Evolutionary conservation across 1,140 invertebrate species (phyloP).

Genomic region (Pogonomyrmex californicus): DNA sequence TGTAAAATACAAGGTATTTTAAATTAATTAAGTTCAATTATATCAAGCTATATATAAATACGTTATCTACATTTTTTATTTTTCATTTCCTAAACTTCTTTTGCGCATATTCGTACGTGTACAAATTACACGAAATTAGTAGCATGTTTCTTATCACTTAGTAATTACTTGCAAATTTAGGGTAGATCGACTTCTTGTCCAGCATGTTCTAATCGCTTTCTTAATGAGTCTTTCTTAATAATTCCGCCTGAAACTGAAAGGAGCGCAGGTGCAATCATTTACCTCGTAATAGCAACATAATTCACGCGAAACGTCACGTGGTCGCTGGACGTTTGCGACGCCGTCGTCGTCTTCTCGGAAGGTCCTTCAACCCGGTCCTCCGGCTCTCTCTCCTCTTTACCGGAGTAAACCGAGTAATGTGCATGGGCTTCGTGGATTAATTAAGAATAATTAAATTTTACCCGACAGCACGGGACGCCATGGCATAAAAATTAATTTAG

Average conservation of each 20-base stretch:
- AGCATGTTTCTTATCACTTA: conserved; percentile 29
- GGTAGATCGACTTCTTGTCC: conserved; percentile 41
- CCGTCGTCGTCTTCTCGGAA: conserved; percentile 28
- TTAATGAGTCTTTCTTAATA: conserved; percentile 59
- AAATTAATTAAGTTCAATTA: conserved; percentile 7
- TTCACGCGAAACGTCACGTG: conserved; percentile 54
- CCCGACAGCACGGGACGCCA: conserved; percentile 3
- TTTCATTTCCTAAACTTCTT: background rate
- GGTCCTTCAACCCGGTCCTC: conserved; percentile 15
- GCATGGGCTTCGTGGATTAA: conserved; percentile 62
- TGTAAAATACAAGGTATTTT: background rate
- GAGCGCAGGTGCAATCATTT: conserved; percentile 66
- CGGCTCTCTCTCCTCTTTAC: background rate
- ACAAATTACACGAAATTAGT: background rate
- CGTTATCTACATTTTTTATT: background rate
- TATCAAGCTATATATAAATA: background rate
- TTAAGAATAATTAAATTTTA: conserved; percentile 63
- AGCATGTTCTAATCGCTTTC: conserved; percentile 36
- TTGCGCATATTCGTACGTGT: background rate
- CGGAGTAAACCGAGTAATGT: background rate
- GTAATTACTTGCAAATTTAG: conserved; percentile 34
- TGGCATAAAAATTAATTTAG: conserved; percentile 62
- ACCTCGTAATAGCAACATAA: conserved; percentile 65
- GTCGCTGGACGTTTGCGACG: conserved; percentile 12
- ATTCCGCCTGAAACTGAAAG: conserved; percentile 59